These are phyloP conservation scores for Oryzias javanicus DNA, from an alignment of 2,113 vertebrate species.

Conservation along the genomic window DNA sequence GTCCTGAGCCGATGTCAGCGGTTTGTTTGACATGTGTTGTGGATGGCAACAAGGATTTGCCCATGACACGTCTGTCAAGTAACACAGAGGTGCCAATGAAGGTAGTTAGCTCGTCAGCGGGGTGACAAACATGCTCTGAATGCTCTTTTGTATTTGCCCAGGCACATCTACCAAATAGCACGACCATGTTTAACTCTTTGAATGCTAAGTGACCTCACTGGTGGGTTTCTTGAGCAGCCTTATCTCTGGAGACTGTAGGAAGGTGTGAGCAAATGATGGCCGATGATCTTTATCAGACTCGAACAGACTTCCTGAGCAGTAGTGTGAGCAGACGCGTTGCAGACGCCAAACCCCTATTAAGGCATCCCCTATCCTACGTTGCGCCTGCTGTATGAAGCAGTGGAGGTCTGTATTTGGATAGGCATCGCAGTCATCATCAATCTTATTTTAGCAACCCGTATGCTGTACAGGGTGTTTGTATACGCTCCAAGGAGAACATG, in stretches of 20 bases:
- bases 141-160: conserved; percentile 31
- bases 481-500: conserved; percentile 9
- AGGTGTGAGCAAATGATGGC: conserved; percentile 48
- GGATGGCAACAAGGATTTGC: too few relatives aligned
- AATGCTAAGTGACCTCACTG: conserved; percentile 14
- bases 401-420: conserved; percentile 49
- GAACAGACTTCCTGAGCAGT: conserved; percentile 40
- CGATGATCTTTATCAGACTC: conserved; percentile 49
- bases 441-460: conserved; percentile 28
- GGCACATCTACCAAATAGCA: conserved; percentile 23
- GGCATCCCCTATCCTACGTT: conserved; percentile 27
- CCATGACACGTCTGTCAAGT: conserved; percentile 15
- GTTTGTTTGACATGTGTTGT: too few relatives aligned
- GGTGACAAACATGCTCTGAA: conserved; percentile 34
- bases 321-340: conserved; percentile 36
- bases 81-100: conserved; percentile 29
- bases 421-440: conserved; percentile 34
- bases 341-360: conserved; percentile 51
- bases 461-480: conserved; percentile 4
- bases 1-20: too few relatives aligned
- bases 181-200: conserved; percentile 10
- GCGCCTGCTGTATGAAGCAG: conserved; percentile 12
- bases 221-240: conserved; percentile 20
- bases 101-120: conserved; percentile 41
- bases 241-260: conserved; percentile 37